Base-by-base conservation (phyloP, 2,888 invertebrate genomes). In the Caenorhabditis auriculariae region DNA sequence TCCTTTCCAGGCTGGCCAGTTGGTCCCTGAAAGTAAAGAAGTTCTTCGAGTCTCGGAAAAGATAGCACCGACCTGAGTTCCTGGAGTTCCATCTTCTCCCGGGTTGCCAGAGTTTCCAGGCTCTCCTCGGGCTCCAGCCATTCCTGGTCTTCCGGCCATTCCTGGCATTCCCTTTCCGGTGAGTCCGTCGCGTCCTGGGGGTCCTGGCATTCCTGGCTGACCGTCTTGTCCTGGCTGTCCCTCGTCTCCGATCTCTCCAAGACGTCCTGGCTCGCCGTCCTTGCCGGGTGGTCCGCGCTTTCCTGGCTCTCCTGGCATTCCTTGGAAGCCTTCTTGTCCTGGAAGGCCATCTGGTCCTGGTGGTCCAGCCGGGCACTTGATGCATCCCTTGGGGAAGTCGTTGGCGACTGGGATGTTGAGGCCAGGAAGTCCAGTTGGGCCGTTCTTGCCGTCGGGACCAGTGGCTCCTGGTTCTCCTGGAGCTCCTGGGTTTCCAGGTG, bases 391-490 rank as follows among this genome's bases (percentile, higher is more conserved):
- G 29, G 69, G 69, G 48, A 67, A 52, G 42, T 72, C 69, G 47
- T 61, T 56, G 44, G 60, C 64, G n/a, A 63, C 43, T 39, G 67
- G 59, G 19, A 72, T 63, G 53, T 65, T 63, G 45, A 72, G 63
- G 57, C 72, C 72, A 29, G 72, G 67, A 35, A 61, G 66, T 61
- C 73, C 73, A 37, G 68, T 54, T 44, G 69, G 65, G 60, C 73
- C 73, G 58, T 67, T 69, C 63, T 69, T 64, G 65, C 73, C 73
- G 53, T 73, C 73, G 35, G 62, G 63, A 54, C 70, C 73, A 23
- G 66, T 63, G 56, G 54, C 63, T 69, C 73, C 73, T 50, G 68
- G 68, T 52, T 73, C 69, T 69, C 72, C 69, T 43, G 70, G 67
- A 12, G 63, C 46, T 70, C 73, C 73, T 38, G 73, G 73, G 45